Evolutionary conservation across 2,113 vertebrate species (phyloP).

Genomic region (Crotophaga sulcirostris): DNA sequence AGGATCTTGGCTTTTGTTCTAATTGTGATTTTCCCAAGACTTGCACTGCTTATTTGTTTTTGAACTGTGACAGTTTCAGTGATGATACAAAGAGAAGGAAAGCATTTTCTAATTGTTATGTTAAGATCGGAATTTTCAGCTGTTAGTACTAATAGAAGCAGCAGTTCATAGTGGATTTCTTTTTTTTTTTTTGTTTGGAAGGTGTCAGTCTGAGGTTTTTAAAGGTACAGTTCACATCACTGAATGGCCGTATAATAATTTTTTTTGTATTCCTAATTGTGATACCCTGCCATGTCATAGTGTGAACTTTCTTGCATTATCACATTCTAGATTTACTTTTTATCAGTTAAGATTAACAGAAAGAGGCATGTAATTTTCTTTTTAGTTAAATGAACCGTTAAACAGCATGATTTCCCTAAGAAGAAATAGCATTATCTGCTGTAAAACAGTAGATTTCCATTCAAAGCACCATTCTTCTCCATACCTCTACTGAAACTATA

Average conservation of each 20-base stretch:
- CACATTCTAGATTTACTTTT: neutral
- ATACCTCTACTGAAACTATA: rapidly evolving
- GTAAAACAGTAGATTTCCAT: neutral
- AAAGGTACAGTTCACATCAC: neutral
- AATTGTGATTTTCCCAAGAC: neutral
- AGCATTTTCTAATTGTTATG: neutral
- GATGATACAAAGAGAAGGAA: neutral
- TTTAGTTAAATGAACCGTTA: neutral
- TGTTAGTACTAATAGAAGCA: neutral
- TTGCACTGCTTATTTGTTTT: neutral
- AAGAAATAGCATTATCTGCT: neutral
- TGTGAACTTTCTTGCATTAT: neutral
- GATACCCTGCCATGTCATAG: neutral
- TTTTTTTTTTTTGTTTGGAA: neutral
- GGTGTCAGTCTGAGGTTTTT: neutral
- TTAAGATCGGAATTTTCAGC: neutral
- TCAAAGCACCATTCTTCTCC: neutral
- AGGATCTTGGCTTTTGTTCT: neutral
- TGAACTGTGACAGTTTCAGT: neutral
- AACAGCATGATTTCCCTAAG: neutral
- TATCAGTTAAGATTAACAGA: neutral
- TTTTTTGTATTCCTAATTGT: neutral
- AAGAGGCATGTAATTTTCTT: neutral
- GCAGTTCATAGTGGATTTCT: neutral
- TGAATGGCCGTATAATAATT: neutral